Base-by-base conservation (phyloP, 2,797 vertebrate species). In the Nothura maculosa region DNA sequence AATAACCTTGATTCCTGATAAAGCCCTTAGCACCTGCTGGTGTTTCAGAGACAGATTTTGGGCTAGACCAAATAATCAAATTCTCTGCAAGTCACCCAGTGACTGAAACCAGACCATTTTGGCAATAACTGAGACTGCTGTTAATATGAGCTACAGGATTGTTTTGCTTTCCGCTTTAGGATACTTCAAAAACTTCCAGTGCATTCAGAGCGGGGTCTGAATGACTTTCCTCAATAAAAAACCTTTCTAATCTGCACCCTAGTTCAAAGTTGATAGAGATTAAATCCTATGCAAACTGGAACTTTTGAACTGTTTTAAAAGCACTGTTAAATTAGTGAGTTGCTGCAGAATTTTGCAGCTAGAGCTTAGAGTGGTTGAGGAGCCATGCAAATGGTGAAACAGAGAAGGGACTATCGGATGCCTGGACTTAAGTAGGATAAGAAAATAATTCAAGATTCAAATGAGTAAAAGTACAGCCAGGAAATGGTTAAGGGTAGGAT, bases 21-120 rank as follows among this genome's bases (percentile, higher is more conserved):
- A 6, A 27, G 8, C 16, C 43, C 27, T 13, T 28, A 68, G 50
- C 42, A 32, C 4, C n/a, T 0, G 0, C 0, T 0, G 6, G 25
- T 47, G 25, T 57, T 84, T 34, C 73, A 54, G 24, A 40, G 50
- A 21, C 15, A 30, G 8, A 21, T n/a, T 66, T 68, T 62, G 67
- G 20, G 60, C 50, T 74, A 4, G 6, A 40, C 3, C 32, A 24
- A 40, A 28, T 19, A 48, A 54, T 12, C 19, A 3, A 55, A 0
- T 6, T 45, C 40, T 68, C 21, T 6, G 5, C 28, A 66, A 52
- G 45, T 40, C 22, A 19, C 12, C 12, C 21, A 32, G 27, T 3
- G 70, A 69, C 19, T 4, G 34, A 63, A 58, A 34, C 12, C 25
- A 3, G 38, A 42, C 60, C 11, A 12, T 21, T 54, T 52, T 42